Evolutionary conservation across 2,797 vertebrate species (phyloP).

Genomic region (Chelon auratus): DNA sequence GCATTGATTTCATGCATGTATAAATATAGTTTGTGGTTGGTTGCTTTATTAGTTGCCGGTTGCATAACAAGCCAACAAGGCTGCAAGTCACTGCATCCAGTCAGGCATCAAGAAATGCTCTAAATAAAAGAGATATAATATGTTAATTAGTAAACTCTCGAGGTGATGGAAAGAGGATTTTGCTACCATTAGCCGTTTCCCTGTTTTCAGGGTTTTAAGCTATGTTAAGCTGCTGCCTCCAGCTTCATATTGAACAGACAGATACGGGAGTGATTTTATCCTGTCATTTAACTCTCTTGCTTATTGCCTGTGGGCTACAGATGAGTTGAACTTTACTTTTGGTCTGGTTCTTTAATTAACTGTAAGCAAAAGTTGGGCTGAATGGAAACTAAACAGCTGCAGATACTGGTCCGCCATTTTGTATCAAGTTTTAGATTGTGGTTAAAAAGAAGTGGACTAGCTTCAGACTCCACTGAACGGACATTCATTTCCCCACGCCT

Average conservation of each 20-base stretch:
- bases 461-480: constrained; percentile 16
- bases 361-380: background rate
- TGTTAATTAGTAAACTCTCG: background rate
- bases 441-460: background rate
- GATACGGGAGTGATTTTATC: background rate
- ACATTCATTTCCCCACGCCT: constrained; percentile 29
- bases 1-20: too few relatives aligned
- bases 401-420: background rate
- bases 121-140: background rate
- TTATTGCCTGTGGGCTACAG: background rate
- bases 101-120: too few relatives aligned
- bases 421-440: background rate
- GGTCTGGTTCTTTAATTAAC: background rate
- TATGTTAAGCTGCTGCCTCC: background rate
- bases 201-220: background rate
- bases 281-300: background rate
- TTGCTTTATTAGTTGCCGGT: too few relatives aligned
- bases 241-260: background rate
- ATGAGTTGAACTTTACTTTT: background rate
- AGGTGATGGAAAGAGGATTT: background rate
- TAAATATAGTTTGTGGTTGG: too few relatives aligned
- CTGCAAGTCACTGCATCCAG: too few relatives aligned
- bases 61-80: too few relatives aligned
- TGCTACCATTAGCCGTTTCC: background rate
- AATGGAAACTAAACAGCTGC: constrained; percentile 1